Evolutionary conservation across 30 jellyfish, hydroid and myxozoan species (phyloP).

Genomic region (Aurelia sp.): DNA sequence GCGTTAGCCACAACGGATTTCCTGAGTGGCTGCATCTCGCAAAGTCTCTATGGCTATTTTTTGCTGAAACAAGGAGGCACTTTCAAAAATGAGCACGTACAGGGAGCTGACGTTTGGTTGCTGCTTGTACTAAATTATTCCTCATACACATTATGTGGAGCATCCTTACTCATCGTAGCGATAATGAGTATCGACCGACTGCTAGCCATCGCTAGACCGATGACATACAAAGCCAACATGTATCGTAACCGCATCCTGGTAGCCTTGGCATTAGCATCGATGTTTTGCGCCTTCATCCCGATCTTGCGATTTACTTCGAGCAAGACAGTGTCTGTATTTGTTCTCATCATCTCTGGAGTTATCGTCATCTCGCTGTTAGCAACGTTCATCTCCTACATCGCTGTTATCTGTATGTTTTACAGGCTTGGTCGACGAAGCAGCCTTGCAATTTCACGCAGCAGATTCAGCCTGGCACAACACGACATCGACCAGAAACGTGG

Average conservation of each 20-base stretch:
- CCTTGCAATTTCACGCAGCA: conserved; percentile 4
- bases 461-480: conserved; percentile 13
- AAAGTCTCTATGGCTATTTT: conserved; percentile 66
- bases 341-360: conserved; percentile 38
- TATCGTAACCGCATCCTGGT: conserved; percentile 35
- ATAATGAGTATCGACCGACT: conserved; percentile 69
- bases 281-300: conserved; percentile 61
- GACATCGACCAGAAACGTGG: conserved; percentile 13
- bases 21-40: conserved; percentile 69
- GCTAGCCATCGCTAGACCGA: conserved; percentile 64
- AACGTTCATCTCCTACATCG: conserved; percentile 46
- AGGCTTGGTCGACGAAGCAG: conserved; percentile 19
- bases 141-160: conserved; percentile 72
- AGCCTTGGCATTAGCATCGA: conserved; percentile 25
- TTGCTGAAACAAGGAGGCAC: conserved; percentile 55
- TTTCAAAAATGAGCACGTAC: conserved; percentile 10
- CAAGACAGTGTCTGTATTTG: conserved; percentile 49
- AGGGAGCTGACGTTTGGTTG: conserved; percentile 52
- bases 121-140: conserved; percentile 58
- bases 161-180: conserved; percentile 61
- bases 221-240: conserved; percentile 59
- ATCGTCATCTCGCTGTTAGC: conserved; percentile 52
- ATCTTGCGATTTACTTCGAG: conserved; percentile 44
- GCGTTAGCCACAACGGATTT: conserved; percentile 64
- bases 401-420: conserved; percentile 48